phyloP scores from a whole-genome alignment of 2,888 invertebrate genomes.

The Eupithecia exiguata region DNA sequence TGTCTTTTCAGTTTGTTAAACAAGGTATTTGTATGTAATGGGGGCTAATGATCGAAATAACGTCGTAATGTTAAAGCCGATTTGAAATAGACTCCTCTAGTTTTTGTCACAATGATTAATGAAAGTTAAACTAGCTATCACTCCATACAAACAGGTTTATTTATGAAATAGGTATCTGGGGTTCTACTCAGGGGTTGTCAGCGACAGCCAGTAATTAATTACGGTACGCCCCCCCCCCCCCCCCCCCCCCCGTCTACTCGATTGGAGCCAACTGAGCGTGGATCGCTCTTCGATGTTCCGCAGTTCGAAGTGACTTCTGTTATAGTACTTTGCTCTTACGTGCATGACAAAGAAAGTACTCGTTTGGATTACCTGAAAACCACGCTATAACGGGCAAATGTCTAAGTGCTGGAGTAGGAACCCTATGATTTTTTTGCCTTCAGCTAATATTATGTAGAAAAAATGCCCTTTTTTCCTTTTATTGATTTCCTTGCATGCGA shows the following conservation, averaged over 20 bases:
- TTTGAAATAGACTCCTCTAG: neutral
- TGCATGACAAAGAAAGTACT: neutral
- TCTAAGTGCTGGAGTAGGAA: neutral
- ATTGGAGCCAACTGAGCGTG: slow-evolving; percentile 75
- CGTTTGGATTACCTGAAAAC: neutral
- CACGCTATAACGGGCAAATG: neutral
- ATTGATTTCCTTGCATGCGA: too few species aligned
- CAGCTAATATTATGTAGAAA: too few species aligned
- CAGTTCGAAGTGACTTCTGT: slow-evolving; percentile 56
- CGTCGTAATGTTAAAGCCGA: neutral
- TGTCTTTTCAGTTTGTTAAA: neutral
- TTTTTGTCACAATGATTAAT: slow-evolving; percentile 12
- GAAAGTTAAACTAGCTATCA: slow-evolving; percentile 13
- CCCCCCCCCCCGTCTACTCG: slow-evolving; percentile 58
- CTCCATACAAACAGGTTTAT: slow-evolving; percentile 53
- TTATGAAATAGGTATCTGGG: slow-evolving; percentile 61
- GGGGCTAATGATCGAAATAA: slow-evolving; percentile 5
- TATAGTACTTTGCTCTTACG: neutral
- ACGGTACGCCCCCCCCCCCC: slow-evolving; percentile 67
- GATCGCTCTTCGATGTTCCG: slow-evolving; percentile 66
- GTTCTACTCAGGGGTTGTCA: slow-evolving; percentile 70
- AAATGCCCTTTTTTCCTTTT: too few species aligned
- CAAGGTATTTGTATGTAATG: neutral
- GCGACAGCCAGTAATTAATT: slow-evolving; percentile 79
- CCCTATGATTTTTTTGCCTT: too few species aligned